phyloP scores from a whole-genome alignment of 1,140 invertebrate genomes.

The Thalassaphorura encarpata region DNA sequence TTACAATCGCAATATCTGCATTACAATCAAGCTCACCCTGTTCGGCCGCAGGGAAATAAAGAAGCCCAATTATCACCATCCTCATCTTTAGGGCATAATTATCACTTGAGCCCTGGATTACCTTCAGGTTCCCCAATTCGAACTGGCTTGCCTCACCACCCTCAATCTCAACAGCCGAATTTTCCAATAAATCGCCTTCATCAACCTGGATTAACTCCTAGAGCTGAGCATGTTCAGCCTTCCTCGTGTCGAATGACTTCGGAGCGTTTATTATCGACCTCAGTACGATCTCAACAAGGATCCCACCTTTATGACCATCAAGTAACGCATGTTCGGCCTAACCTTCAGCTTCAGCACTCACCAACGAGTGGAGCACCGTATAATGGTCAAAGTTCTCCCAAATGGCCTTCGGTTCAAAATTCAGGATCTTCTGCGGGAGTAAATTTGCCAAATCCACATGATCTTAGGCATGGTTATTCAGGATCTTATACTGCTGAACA shows the following conservation, averaged over 20 bases:
- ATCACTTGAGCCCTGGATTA: neutral
- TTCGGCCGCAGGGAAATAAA: neutral
- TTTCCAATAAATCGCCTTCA: neutral
- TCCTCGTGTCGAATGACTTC: neutral
- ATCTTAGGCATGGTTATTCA: neutral
- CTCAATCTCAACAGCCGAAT: neutral
- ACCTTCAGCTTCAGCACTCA: neutral
- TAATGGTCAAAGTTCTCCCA: no score
- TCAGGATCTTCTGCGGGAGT: neutral
- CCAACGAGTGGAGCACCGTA: no score
- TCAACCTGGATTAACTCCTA: neutral
- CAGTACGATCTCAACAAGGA: neutral
- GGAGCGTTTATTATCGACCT: neutral
- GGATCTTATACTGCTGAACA: no score
- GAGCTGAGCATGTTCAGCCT: no score
- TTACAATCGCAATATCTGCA: constrained; percentile 30
- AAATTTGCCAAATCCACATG: neutral
- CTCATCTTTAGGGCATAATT: neutral
- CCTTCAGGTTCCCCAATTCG: no score
- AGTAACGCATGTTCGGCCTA: neutral
- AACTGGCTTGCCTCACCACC: neutral
- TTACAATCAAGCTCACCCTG: constrained; percentile 20
- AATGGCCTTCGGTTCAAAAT: no score
- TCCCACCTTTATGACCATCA: neutral
- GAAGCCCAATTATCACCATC: neutral